Percentiles rank a stretch among this genome's conserved stretches.
phyloP scores from a whole-genome alignment of 2,888 invertebrate species.

The Lathronympha strigana region DNA sequence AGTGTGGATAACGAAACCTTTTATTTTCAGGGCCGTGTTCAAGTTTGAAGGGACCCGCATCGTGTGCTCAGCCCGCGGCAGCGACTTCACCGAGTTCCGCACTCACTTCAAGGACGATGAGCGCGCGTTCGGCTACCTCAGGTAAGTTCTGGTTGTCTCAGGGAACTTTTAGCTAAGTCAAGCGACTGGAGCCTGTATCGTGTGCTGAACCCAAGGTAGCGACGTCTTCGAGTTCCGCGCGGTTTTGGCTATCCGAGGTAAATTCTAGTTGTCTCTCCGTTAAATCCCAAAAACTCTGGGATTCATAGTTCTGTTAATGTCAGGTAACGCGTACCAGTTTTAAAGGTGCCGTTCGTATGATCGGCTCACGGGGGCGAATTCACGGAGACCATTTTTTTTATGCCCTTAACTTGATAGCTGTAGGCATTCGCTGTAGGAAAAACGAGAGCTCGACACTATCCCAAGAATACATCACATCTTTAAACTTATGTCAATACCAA shows the following conservation, averaged over 20 bases:
- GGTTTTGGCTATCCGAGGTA: background rate
- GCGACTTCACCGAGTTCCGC: constrained; percentile 88
- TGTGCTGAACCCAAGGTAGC: background rate
- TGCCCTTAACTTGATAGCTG: too few relatives aligned
- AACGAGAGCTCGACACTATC: too few relatives aligned
- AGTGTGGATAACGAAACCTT: constrained; percentile 1
- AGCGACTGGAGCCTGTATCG: background rate
- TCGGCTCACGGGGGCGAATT: too few relatives aligned
- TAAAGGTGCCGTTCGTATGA: too few relatives aligned
- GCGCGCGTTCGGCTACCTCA: constrained; percentile 90
- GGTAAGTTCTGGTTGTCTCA: constrained; percentile 56
- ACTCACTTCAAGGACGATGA: constrained; percentile 88
- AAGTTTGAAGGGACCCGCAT: constrained; percentile 89
- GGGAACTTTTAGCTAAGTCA: background rate
- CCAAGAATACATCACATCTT: too few relatives aligned
- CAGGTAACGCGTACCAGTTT: background rate
- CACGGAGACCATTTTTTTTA: too few relatives aligned
- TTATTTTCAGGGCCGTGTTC: constrained; percentile 88
- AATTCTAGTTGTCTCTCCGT: background rate
- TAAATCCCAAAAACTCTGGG: too few relatives aligned
- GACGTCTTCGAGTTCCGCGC: background rate
- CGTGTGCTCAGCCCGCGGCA: constrained; percentile 86
- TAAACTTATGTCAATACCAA: too few relatives aligned
- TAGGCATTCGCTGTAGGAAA: too few relatives aligned
- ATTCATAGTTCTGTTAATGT: too few relatives aligned